Evolutionary conservation across 2,888 invertebrate species (phyloP), one percentile per base, ranked within the genome.

Genomic region (Nowickia ferox): DNA sequence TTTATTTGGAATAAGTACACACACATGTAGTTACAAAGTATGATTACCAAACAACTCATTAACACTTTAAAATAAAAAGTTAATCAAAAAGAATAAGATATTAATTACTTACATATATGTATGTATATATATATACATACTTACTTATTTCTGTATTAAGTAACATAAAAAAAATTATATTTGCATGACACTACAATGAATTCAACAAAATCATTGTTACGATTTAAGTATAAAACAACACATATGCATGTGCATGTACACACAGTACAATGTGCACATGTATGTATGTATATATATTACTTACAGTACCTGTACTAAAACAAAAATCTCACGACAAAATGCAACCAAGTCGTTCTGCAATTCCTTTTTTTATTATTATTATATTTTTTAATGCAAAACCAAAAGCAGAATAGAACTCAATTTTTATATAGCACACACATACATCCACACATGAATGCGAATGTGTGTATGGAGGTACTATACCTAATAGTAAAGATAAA

Each of bases 21-120:
- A 48, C 15, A 15, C 15, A 48, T 15, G 15, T 48, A 48, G 15
- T 15, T 48, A 48, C 48, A 48, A 30, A 30, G 30, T n/a, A 48
- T 48, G 46, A 30, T 30, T 19, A n/a, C 40, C 42, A n/a, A 46
- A 82, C 86, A 87, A 78, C 86, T 87, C 84, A 87, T 87, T 87
- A 87, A 84, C 86, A 84, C 81, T 72, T 69, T 1, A 5, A 42
- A 61, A 17, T n/a, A 17, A 59, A 38, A 17, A 5, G n/a, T 42
- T 44, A 38, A n/a, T 44, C 10, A 15, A 30, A 57, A 57, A 66
- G 9, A 51, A 48, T 15, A n/a, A 57, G 15, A 57, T 61, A 57
- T 55, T 19, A 63, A 65, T 8, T 46, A 51, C 30, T 30, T 17
- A 55, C 13, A 55, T 22, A 22, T 55, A 55, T 6, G 9, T 53